Evolutionary conservation across 2,113 vertebrate genomes (phyloP), one percentile per base, ranked within the genome.

Genomic region (Microcebus murinus): DNA sequence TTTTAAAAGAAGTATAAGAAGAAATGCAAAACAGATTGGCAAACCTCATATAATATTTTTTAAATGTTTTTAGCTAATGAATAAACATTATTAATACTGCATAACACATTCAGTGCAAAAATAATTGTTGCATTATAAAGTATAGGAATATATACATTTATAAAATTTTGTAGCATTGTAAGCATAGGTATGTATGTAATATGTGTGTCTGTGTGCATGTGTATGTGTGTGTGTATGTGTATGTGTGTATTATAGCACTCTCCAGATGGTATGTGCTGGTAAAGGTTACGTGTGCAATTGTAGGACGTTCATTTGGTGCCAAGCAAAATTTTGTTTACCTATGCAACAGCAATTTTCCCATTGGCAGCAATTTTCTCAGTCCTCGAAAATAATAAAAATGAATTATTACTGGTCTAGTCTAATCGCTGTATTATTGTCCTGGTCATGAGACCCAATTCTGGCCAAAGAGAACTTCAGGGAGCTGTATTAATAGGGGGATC

Each of bases 81-180:
- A 84, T 87, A 74, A 87, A 31, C 18, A 92, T 92, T 68, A 55
- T 86, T 90, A 93, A 48, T 76, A 76, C 73, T 18, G 87, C 67
- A 63, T 2, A 61, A 57, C 23, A 55, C 55, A 48, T 29, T 14
- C 11, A 68, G 77, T 79, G 25, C 21, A 95, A 95, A 92, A 89
- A 94, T 76, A 81, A 90, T 3, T 36, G 21, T 87, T 34, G 36
- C 15, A 55, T 91, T 91, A 52, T 71, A 89, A 67, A 34, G 27
- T 81, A 82, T 34, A 84, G 12, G 11, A 79, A 42, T 61, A 42
- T 82, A 59, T 27, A 36, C 14, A 61, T 42, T 61, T 42, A 31
- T 31, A 61, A 3, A 61, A 45, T n/a, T 76, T 48, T 85, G 17
- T 85, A 29, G 29, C 31, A 55, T 81, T 81, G 17, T 61, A 57